Base-by-base conservation (phyloP, 2,797 vertebrate genomes). In the Microctenopoma stevenorrisi region DNA sequence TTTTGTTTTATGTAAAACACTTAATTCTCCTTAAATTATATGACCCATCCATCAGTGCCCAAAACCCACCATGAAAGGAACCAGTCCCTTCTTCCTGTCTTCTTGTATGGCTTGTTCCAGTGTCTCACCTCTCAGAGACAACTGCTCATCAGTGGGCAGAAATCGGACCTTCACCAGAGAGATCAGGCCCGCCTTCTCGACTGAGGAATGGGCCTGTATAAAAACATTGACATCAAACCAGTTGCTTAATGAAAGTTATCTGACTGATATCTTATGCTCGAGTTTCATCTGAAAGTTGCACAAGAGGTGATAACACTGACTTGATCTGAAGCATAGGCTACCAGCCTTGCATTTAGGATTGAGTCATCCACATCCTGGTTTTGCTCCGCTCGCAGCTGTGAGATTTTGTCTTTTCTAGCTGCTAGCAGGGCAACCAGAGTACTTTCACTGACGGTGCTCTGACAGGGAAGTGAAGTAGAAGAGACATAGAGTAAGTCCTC, bases 131-230 rank as follows among this genome's bases (percentile, higher is more conserved):
- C 96, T 93, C 79, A 99, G 95, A 43, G 96, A 96, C 71, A 97
- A 93, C 65, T 94, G 89, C 53, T 96, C 94, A 67, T 98, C 98
- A 8, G 96, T 95, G 33, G 96, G 94, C 66, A 99, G 92, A 86
- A 98, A 98, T 52, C 92, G 92, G 66, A 97, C 93, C 90, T 97
- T 99, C 88, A 99, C 95, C 46, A 99, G 94, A 54, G 97, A 93
- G 89, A 99, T 98, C 83, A 98, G 89, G n/a, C 97, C 96, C 13
- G 96, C 98, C 79, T 99, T 99, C 89, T 98, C 96, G 12, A 99
- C 96, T 0, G 98, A 99, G 7, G 98, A 99, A 83, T 99, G 98
- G 53, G 98, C 97, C 98, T 22, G 22, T 98, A 25, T 4, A 40
- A 44, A 77, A 72, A 44, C 15, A 63, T 12, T 12, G 9, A 30